Conservation (phyloP, 2,888 invertebrate species). For the Pyrrhosoma nymphula region DNA sequence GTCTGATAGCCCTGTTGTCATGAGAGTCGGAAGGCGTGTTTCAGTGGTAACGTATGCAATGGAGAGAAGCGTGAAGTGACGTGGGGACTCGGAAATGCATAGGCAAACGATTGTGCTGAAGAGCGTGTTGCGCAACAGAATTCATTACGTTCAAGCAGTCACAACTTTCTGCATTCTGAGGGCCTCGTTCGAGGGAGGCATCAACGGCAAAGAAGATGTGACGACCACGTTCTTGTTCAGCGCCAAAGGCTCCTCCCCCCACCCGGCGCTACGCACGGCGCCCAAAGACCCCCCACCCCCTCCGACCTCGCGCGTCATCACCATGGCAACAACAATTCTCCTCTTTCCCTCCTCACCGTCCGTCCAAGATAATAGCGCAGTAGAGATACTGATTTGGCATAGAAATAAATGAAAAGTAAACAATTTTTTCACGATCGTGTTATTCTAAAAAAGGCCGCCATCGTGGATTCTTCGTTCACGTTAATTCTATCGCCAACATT, state of each 20-base stretch:
- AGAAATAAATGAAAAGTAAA: no score
- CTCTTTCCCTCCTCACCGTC: not conserved
- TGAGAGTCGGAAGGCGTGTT: not conserved
- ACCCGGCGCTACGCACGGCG: not conserved
- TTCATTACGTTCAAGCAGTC: not conserved
- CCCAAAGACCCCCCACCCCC: not conserved
- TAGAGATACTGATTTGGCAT: no score
- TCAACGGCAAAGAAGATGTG: not conserved
- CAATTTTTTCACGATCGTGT: no score
- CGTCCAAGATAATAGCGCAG: not conserved
- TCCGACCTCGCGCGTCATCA: not conserved
- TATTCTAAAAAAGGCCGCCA: no score
- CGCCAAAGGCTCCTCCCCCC: not conserved
- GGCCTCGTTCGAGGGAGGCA: not conserved
- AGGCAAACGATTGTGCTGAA: not conserved
- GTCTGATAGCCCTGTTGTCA: not conserved
- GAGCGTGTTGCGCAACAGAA: not conserved
- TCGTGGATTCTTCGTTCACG: no score
- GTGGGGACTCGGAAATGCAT: not conserved
- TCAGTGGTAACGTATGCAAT: not conserved
- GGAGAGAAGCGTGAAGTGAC: not conserved
- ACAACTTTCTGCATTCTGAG: not conserved
- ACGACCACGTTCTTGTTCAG: not conserved
- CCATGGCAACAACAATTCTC: not conserved
- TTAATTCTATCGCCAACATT: no score